Conservation (phyloP, 2,888 invertebrate genomes). For the Phyllotreta cruciferae region DNA sequence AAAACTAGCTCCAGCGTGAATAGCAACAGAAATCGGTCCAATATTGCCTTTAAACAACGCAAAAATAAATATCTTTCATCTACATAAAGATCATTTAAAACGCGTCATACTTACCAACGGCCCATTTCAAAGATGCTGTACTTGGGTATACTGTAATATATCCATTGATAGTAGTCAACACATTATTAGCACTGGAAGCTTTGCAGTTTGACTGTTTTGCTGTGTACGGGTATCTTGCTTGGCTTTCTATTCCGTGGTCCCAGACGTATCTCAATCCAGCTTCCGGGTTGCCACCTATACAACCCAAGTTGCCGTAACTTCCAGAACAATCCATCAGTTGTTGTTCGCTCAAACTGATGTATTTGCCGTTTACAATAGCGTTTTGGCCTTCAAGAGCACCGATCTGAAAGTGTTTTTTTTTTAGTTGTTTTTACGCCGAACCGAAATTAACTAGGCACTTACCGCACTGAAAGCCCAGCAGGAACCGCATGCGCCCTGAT, state of each 20-base stretch:
- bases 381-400: slow-evolving; percentile 21
- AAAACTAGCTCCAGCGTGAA: neutral
- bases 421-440: too few relatives aligned
- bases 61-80: too few relatives aligned
- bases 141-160: too few relatives aligned
- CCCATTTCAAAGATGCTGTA: too few relatives aligned
- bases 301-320: slow-evolving; percentile 86
- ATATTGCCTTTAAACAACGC: slow-evolving; percentile 4
- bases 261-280: slow-evolving; percentile 83
- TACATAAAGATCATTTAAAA: too few relatives aligned
- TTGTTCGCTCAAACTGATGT: slow-evolving; percentile 81
- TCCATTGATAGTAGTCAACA: neutral
- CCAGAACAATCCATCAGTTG: slow-evolving; percentile 82
- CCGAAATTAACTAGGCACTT: slow-evolving; percentile 15
- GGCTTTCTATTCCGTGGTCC: slow-evolving; percentile 83
- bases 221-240: slow-evolving; percentile 85
- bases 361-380: neutral
- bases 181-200: neutral
- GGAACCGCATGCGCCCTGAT: slow-evolving; percentile 14
- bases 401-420: too few relatives aligned
- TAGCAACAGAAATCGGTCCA: slow-evolving; percentile 20
- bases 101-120: too few relatives aligned
- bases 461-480: slow-evolving; percentile 25
- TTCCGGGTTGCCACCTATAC: slow-evolving; percentile 78
- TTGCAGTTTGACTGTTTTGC: slow-evolving; percentile 75